Evolutionary conservation across 2,888 invertebrate genomes (phyloP).

Genomic region (Parthenolecanium corni): DNA sequence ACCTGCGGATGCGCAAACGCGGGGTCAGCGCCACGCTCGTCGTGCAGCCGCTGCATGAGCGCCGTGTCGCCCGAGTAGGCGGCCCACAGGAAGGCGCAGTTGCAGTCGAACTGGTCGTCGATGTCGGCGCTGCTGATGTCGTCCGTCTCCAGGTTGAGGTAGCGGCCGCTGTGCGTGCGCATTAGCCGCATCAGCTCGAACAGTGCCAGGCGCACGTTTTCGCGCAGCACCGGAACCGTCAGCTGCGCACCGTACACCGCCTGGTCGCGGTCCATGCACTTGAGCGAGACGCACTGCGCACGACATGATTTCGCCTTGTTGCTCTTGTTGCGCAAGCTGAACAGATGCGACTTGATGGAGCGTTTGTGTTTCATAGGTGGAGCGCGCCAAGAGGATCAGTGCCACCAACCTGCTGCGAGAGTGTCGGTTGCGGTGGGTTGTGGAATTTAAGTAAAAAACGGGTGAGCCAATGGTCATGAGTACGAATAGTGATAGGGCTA

Average conservation of each 20-base stretch:
- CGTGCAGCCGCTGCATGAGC: slow-evolving; percentile 52
- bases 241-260: not conserved
- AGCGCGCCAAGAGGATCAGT: no score
- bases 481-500: no score
- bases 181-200: not conserved
- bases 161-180: not conserved
- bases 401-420: no score
- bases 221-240: not conserved
- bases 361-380: no score
- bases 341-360: no score
- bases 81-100: slow-evolving; percentile 60
- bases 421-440: no score
- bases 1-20: slow-evolving; percentile 56
- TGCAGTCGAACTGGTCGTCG: slow-evolving; percentile 36
- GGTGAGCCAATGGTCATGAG: no score
- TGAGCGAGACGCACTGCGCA: no score
- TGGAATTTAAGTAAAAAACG: no score
- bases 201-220: not conserved
- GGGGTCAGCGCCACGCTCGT: slow-evolving; percentile 53
- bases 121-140: not conserved
- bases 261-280: no score
- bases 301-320: no score
- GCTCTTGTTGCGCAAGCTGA: no score
- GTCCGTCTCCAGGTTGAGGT: not conserved
- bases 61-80: slow-evolving; percentile 59